phyloP scores from a whole-genome alignment of 1,140 invertebrate species.

The Zaprionus capensis region DNA sequence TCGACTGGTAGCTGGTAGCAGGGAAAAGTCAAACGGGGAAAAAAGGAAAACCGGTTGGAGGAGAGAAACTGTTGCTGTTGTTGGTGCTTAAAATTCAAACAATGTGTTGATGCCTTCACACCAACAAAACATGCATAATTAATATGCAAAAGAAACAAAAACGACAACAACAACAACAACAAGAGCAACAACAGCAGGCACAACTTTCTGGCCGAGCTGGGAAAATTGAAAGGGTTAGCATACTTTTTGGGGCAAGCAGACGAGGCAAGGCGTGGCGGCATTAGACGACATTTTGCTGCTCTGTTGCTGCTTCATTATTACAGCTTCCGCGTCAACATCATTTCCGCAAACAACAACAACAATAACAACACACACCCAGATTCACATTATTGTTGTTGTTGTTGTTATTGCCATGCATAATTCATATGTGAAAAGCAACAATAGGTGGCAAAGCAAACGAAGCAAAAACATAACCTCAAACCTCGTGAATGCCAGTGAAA shows the following conservation, averaged over 20 bases:
- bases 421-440: slow-evolving; percentile 83
- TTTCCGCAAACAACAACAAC: slow-evolving; percentile 66
- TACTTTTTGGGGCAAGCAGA: slow-evolving; percentile 50
- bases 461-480: slow-evolving; percentile 72
- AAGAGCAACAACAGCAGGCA: slow-evolving; percentile 33
- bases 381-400: slow-evolving; percentile 30
- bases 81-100: slow-evolving; percentile 79
- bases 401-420: slow-evolving; percentile 76
- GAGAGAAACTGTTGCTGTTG: slow-evolving; percentile 48
- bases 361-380: slow-evolving; percentile 8
- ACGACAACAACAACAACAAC: slow-evolving; percentile 27
- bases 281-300: slow-evolving; percentile 68
- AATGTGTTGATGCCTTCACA: slow-evolving; percentile 84
- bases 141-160: slow-evolving; percentile 80
- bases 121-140: slow-evolving; percentile 83
- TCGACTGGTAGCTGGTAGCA: slow-evolving; percentile 16
- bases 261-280: slow-evolving; percentile 5
- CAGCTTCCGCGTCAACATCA: slow-evolving; percentile 83
- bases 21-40: slow-evolving; percentile 37
- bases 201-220: slow-evolving; percentile 66
- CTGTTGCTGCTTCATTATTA: slow-evolving; percentile 77
- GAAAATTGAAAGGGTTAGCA: slow-evolving; percentile 77
- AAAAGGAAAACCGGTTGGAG: slow-evolving; percentile 31
- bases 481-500: slow-evolving; percentile 57
- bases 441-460: slow-evolving; percentile 71